These are phyloP conservation scores for Oxyura jamaicensis DNA, from an alignment of 2,113 vertebrate species.

Conservation along the genomic window DNA sequence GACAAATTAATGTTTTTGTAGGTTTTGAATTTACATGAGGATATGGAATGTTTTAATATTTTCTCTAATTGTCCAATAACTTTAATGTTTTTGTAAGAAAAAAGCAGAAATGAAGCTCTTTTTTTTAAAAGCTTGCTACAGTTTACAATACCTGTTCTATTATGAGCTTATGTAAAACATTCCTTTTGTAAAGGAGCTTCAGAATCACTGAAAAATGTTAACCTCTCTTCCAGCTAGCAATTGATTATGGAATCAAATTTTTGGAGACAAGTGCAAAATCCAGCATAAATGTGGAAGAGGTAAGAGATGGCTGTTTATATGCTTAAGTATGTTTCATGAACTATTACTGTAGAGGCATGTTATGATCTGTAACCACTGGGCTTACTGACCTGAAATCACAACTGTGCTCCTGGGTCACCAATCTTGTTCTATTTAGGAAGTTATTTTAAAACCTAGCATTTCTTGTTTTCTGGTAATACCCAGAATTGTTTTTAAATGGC, in stretches of 20 bases:
- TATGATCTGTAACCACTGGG: background rate
- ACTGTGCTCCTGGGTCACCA: background rate
- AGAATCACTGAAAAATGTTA: conserved; percentile 30
- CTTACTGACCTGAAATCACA: background rate
- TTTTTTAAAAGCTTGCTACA: background rate
- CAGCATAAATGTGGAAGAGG: conserved; percentile 96
- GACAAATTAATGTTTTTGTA: background rate
- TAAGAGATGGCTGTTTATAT: conserved; percentile 65
- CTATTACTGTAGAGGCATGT: background rate
- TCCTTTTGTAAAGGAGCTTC: background rate
- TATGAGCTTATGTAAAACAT: background rate
- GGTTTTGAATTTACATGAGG: background rate
- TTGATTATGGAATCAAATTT: conserved; percentile 98
- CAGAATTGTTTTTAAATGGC: background rate
- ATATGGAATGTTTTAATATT: background rate
- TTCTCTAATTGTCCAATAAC: background rate
- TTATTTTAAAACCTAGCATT: background rate
- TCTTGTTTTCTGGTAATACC: background rate
- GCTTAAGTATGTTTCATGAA: background rate
- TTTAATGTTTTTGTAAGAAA: background rate
- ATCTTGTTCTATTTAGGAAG: background rate
- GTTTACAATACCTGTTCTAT: background rate
- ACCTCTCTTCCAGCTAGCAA: conserved; percentile 86
- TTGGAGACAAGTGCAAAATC: conserved; percentile 98
- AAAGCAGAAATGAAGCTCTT: background rate